Base-by-base conservation (phyloP, 2,113 vertebrate genomes). In the Antennarius striatus region DNA sequence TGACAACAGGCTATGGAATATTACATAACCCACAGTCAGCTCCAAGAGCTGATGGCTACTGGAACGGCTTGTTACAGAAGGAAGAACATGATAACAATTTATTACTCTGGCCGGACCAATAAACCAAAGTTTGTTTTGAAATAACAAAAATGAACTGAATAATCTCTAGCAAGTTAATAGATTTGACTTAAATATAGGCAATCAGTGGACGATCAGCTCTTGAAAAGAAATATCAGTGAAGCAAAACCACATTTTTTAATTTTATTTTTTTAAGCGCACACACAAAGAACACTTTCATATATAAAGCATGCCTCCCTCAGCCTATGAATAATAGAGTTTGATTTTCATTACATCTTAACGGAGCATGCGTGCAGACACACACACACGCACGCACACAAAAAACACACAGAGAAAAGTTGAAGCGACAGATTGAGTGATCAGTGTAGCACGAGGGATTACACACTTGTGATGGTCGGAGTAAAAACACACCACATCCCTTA, bases 301-400 rank as follows among this genome's bases (percentile, higher is more conserved):
- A 28, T 51, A 32, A n/a, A 17, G 45, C 39, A 53, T 12, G 0
- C 61, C 43, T 58, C 57, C 28, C 56, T 48, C 46, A 72, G 42
- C 56, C 46, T 49, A 65, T 79, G 40, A 81, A 79, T 74, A 77
- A 86, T 65, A 40, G 29, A 81, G 65, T 17, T 7, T 12, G 9
- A 56, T 3, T 71, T 12, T 70, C 13, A 62, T 36, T 65, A 55
- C 29, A 22, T 39, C 48, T 57, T n/a, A 36, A 68, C 40, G 65
- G 65, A 70, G 42, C 78, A 12, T 32, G 16, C 12, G 56, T 29
- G 47, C 1, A 49, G 2, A 51, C 4, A 45, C 58, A 28, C 13
- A 49, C 45, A 47, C 14, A 30, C 42, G 14, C 32, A 49, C 12
- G 3, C 4, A 69, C 42, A 49, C 46, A 29, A 50, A 6, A 6